Evolutionary conservation across 2,113 vertebrate genomes (phyloP), one percentile per base, ranked within the genome.

Genomic region (Pitta sordida): DNA sequence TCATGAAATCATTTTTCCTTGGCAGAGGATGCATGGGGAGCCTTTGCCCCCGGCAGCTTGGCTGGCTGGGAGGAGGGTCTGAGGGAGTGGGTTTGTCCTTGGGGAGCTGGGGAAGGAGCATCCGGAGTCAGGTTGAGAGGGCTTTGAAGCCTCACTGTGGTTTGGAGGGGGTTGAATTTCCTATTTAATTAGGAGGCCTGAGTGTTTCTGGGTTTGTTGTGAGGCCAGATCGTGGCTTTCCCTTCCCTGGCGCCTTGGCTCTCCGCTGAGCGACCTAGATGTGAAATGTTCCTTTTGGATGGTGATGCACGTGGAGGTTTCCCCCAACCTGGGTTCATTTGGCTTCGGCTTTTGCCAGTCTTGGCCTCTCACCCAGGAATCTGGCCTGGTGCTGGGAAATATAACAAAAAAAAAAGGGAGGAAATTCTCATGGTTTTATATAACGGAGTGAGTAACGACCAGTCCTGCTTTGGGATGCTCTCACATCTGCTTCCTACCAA

Each of bases 401-500:
- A 7, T 36, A n/a, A 19, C 2, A 3, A 27, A 22, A 23, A 13
- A 34, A 43, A 9, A n/a, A 14, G 18, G 4, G 30, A 77, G 64
- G 68, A 88, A 88, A 91, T 91, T 94, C 84, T 95, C 85, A 32
- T 78, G 91, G 87, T 90, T 96, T 95, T 95, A 93, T 91, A 55
- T 94, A 95, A 95, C 7, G 0, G 75, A 62, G 70, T 87, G 84
- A 91, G 85, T 95, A 92, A 88, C 36, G 8, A 59, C 69, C 2
- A 36, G n/a, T 80, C 8, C 22, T 90, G 91, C 93, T 90, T 94
- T 82, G 90, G 83, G 96, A 85, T 89, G 87, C 89, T 89, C 85
- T 96, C 87, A 91, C 90, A 94, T 95, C 91, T 96, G 94, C 91
- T 94, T 91, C 85, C 91, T 90, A 94, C 91, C 89, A 87, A 85